Conservation (phyloP, 2,797 vertebrate species). For the Tauraco hartlaubi region DNA sequence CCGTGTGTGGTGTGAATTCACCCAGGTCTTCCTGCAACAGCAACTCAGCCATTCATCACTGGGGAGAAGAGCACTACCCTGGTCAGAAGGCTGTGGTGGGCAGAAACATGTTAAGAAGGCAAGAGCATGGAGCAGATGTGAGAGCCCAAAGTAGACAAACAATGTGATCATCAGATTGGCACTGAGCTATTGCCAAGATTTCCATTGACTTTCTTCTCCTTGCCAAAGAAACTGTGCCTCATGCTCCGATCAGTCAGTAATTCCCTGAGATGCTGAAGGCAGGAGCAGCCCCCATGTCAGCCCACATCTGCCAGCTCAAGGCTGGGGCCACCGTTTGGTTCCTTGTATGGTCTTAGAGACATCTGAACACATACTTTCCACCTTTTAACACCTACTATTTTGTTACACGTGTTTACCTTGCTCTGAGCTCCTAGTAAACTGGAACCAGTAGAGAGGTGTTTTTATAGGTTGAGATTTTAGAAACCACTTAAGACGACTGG, state of each 20-base stretch:
- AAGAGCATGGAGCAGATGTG: background rate
- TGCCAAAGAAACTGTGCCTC: background rate
- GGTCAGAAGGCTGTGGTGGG: background rate
- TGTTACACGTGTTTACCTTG: slow-evolving; percentile 38
- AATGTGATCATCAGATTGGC: background rate
- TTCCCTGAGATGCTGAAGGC: background rate
- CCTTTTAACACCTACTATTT: slow-evolving; percentile 56
- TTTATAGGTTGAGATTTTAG: slow-evolving; percentile 66
- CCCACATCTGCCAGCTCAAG: background rate
- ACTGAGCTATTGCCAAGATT: background rate
- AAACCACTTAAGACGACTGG: slow-evolving; percentile 62
- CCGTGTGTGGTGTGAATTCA: background rate
- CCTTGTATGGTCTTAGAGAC: background rate
- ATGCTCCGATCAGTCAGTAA: background rate
- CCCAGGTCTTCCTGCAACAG: background rate
- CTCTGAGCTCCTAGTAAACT: slow-evolving; percentile 53
- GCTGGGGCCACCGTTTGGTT: background rate
- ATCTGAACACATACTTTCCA: slow-evolving; percentile 13
- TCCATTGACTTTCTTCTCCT: background rate
- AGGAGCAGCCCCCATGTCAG: background rate
- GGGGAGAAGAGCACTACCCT: background rate
- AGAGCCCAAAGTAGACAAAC: background rate
- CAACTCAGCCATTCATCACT: background rate
- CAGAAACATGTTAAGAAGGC: background rate
- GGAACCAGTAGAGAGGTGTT: slow-evolving; percentile 49